Evolutionary conservation across 2,888 invertebrate species (phyloP), one percentile per base, ranked within the genome.

Genomic region (Sminthurides aquaticus): DNA sequence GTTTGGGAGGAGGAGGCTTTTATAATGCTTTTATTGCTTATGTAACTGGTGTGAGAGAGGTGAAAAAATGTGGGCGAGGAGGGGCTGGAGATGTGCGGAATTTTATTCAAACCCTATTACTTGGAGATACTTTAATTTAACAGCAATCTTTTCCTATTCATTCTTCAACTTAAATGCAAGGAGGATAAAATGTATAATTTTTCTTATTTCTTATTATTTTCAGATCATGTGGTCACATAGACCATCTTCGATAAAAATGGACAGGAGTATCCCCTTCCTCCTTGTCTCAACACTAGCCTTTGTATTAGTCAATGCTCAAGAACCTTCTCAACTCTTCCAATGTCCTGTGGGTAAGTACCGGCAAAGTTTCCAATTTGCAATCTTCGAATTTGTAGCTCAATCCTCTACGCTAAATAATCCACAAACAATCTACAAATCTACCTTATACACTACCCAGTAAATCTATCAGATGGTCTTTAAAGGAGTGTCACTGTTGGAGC

Each of bases 261-360:
- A 52, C 52, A 56, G 54, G 58, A 48, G 59, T 34, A 52, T 64
- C 25, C 58, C 27, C 52, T 15, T 64, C 54, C 28, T 59, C 54
- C 25, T 59, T 59, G 64, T 57, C 54, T 58, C 64, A 52, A 49
- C 64, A 64, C 34, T 64, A 58, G 58, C 64, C 34, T 59, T 57
- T 70, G 71, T 29, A 58, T 58, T 64, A 64, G 64, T 59, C 64
- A 64, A 64, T 59, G 58, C 64, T 58, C 64, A 64, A 59, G 58
- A 64, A 29, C 29, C 64, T 54, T 69, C 74, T 62, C 65, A 69
- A 18, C 68, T 75, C 61, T 75, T 75, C 67, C 74, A 74, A 61
- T 75, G 75, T 70, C 75, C 74, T 56, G 69, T 73, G 64, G 75
- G 75, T 75, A 71, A 75, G 75, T 54, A 8, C n/a, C 43, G n/a